These are phyloP conservation scores for Drosophila birchii DNA, from an alignment of 2,888 invertebrate genomes.

Conservation along the genomic window DNA sequence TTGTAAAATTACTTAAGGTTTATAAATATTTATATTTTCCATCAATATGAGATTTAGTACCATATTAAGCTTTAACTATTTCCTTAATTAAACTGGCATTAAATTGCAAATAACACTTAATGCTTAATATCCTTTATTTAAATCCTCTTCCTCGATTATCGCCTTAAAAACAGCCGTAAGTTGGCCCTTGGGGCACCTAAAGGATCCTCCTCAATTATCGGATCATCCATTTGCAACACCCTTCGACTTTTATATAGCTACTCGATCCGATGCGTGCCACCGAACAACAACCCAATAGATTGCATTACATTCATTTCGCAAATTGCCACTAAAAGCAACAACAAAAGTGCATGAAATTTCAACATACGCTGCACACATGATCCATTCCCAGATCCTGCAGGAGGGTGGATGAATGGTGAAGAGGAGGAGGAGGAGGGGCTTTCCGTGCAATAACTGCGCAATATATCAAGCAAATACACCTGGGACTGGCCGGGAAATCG, in stretches of 20 bases:
- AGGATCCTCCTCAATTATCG: constrained; percentile 13
- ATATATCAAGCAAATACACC: constrained; percentile 75
- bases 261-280: constrained; percentile 36
- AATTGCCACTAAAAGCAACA: constrained; percentile 41
- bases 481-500: constrained; percentile 59
- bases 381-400: constrained; percentile 66
- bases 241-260: constrained; percentile 3
- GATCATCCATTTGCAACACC: constrained; percentile 18
- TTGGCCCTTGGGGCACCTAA: not conserved
- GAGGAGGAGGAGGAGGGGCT: constrained; percentile 10
- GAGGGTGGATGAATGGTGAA: not conserved
- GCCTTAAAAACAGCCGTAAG: not conserved
- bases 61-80: no score
- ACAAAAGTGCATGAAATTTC: constrained; percentile 59
- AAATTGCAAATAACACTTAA: not conserved
- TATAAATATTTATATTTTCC: no score
- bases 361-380: constrained; percentile 70
- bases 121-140: not conserved
- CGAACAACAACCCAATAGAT: constrained; percentile 67
- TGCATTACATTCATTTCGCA: constrained; percentile 64
- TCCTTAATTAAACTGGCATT: no score
- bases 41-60: no score
- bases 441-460: constrained; percentile 67
- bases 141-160: not conserved
- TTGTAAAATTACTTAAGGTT: no score